A percentile compares a stretch with the other conserved stretches of the same genome.
These are phyloP conservation scores for Gila robusta DNA, from an alignment of 2,797 vertebrate species.

Conservation along the genomic window DNA sequence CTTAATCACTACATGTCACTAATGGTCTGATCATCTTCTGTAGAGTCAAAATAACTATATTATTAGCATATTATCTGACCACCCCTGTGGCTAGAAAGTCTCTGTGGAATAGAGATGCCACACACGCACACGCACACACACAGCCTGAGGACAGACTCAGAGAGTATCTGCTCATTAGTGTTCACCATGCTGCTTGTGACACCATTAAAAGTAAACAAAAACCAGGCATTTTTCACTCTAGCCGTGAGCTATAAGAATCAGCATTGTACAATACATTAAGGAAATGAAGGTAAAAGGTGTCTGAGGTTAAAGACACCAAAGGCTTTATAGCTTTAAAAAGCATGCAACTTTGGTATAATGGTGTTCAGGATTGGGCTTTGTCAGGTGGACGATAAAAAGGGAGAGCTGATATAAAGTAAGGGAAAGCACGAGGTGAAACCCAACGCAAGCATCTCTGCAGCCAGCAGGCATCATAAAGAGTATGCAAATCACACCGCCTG, in stretches of 20 bases:
- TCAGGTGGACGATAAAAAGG: neutral
- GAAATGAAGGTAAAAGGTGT: neutral
- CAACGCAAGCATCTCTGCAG: conserved; percentile 36
- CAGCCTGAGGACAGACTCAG: neutral
- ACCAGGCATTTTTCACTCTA: neutral
- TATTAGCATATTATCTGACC: conserved; percentile 17
- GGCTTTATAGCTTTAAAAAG: neutral
- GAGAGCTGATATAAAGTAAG: neutral
- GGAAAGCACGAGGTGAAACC: neutral
- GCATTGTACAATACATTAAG: too few species aligned
- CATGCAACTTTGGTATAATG: neutral
- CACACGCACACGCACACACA: neutral
- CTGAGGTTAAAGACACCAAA: neutral
- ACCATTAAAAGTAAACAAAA: conserved; percentile 21
- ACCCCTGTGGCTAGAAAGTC: neutral
- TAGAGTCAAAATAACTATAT: neutral
- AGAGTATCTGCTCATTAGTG: conserved; percentile 17
- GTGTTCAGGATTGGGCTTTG: neutral
- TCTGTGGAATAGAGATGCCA: neutral
- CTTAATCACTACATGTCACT: conserved; percentile 2
- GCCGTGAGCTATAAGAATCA: neutral
- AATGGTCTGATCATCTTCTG: conserved; percentile 6
- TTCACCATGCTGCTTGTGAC: conserved; percentile 10
- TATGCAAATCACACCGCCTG: conserved; percentile 81
- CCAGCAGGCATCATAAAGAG: conserved; percentile 75